Base-by-base conservation (phyloP, 2,797 vertebrate genomes). In the Anguilla marmorata region DNA sequence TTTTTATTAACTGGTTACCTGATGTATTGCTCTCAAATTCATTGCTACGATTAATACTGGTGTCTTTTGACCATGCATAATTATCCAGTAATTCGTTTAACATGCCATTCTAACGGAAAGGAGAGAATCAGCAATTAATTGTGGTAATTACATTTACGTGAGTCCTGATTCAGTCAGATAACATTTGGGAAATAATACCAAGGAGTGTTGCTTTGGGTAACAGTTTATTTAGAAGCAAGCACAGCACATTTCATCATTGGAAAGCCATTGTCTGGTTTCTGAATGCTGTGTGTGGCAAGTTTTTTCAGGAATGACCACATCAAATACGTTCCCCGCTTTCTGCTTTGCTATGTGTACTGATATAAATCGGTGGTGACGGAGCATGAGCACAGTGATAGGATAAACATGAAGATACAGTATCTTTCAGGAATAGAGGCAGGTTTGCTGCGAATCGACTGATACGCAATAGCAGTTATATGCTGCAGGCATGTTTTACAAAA, bases 161-260 rank as follows among this genome's bases (percentile, higher is more conserved):
- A 76, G 72, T 33, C 33, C 5, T 33, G 72, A 74, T 74, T 33
- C 3, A 33, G 30, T 76, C n/a, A 37, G 72, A 76, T 37, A 37
- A 76, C 72, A 76, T 76, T 76, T 76, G 72, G 30, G 72, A 76
- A 33, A 76, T 37, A 76, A 76, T 76, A 37, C 33, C 11, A 14
- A 33, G 72, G 37, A 76, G 37, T 33, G 69, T 37, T 37, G 30
- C 33, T 33, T 76, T 76, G 30, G 4, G 72, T 27, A 69, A 69
- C 72, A 37, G 72, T 3, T 37, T 76, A 33, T 76, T 76, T 76
- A 76, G 12, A 5, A 76, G 63, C n/a, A 76, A 33, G 14, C 37
- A 19, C 33, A 14, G 27, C 63, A 27, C 63, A 69, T 69, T 69
- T 69, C 63, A 69, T 9, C 24, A 27, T 11, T 69, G 63, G 63